Percentiles rank a stretch among this genome's conserved stretches.
Evolutionary conservation across 2,113 vertebrate genomes (phyloP).

Genomic region (Sciurus niger): DNA sequence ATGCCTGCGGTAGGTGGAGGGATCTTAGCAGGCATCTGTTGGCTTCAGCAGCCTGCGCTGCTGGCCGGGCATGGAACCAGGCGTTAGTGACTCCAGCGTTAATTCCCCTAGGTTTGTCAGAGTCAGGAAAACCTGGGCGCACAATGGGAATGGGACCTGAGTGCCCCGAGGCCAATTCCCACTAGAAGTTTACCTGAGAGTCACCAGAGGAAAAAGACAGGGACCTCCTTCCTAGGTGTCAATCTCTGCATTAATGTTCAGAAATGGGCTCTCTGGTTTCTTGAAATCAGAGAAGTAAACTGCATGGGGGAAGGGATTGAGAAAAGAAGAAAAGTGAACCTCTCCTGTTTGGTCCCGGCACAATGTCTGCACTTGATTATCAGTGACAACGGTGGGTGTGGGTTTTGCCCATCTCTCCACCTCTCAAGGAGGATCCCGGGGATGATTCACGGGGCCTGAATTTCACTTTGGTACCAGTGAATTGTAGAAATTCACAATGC

Average conservation of each 20-base stretch:
- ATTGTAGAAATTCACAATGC: constrained; percentile 45
- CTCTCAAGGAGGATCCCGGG: neutral
- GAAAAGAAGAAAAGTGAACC: neutral
- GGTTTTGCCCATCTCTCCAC: neutral
- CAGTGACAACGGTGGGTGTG: neutral
- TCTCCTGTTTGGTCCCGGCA: constrained; percentile 52
- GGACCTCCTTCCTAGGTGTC: constrained; percentile 46
- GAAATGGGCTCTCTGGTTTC: neutral
- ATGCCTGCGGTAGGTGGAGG: neutral
- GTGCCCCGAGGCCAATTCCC: neutral
- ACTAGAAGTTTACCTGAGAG: neutral
- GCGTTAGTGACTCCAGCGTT: neutral
- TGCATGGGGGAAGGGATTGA: neutral
- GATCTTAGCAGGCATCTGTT: neutral
- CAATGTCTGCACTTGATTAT: neutral
- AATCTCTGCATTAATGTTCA: neutral
- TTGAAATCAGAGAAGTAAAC: constrained; percentile 15
- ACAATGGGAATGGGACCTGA: neutral
- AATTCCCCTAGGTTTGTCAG: neutral
- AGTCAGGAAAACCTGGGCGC: neutral
- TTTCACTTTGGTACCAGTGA: constrained; percentile 5
- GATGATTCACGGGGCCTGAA: neutral
- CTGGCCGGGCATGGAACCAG: neutral
- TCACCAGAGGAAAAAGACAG: neutral
- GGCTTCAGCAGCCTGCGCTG: neutral